Evolutionary conservation across 2,888 invertebrate species (phyloP), one percentile per base, ranked within the genome.

Genomic region (Lycophotia porphyrea): DNA sequence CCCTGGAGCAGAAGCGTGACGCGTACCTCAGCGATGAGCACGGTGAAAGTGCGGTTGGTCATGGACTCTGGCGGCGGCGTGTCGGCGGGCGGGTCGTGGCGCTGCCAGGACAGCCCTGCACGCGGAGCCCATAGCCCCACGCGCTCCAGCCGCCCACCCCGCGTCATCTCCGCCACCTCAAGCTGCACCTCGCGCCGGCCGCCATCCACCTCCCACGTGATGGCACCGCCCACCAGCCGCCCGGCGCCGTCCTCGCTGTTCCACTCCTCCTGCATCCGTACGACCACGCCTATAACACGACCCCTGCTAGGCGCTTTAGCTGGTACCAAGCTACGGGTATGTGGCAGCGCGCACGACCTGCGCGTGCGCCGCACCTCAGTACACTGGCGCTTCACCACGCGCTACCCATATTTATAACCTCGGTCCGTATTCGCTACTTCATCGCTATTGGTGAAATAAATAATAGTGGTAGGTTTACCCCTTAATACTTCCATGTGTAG

Each of bases 31-130:
- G 95, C 94, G 74, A 95, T 93, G 87, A 95, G 93, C 39, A 95
- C 92, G 75, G 90, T 93, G 91, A 95, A 95, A 78, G 94, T 95
- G 87, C 93, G 93, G 90, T 95, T 95, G 86, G 92, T 90, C 95
- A 95, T 95, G 85, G 92, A 90, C 90, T 93, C 93, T 31, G 87
- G 87, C 69, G 93, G 93, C 81, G 90, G 90, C 52, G 86, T 85
- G 24, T 88, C 90, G 44, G 87, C 88, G 64, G 91, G 90, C 66
- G 71, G 76, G 64, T 86, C 89, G 76, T 68, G 76, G 77, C 93
- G 94, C 84, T 81, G 79, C 95, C 95, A 94, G 11, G 83, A 47
- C 31, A 94, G 88, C 49, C 92, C 92, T 24, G 86, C 91, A 86
- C 86, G 88, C 80, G 91, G 89, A 82, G 91, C 78, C 95, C 95